A percentile compares a stretch with the other conserved stretches of the same genome.
Evolutionary conservation across 2,888 invertebrate genomes (phyloP).

Genomic region (Andrena fulva): DNA sequence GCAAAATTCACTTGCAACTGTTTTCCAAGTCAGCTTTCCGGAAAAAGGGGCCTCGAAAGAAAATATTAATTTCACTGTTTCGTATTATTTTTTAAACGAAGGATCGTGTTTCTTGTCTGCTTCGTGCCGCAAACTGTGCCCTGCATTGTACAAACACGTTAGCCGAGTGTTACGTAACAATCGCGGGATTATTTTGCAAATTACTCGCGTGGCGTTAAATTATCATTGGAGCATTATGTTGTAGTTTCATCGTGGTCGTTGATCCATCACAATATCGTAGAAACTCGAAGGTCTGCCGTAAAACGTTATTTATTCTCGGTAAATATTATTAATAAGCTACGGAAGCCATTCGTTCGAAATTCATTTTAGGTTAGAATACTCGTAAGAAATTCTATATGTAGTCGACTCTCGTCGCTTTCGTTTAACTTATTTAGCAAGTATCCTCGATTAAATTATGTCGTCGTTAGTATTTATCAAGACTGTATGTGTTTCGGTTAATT

Average conservation of each 20-base stretch:
- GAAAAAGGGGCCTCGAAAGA: no score
- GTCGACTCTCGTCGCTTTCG: slow-evolving; percentile 24
- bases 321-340: slow-evolving; percentile 26
- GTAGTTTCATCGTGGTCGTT: background rate
- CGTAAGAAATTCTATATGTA: slow-evolving; percentile 28
- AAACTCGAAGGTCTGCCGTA: background rate
- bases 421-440: slow-evolving; percentile 40
- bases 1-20: no score
- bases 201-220: slow-evolving; percentile 1
- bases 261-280: background rate
- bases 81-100: no score
- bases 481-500: slow-evolving; percentile 25
- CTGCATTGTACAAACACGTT: background rate
- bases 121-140: background rate
- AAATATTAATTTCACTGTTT: no score
- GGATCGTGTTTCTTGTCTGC: no score
- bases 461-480: slow-evolving; percentile 18
- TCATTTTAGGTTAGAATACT: slow-evolving; percentile 27
- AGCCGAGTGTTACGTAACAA: background rate
- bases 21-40: no score
- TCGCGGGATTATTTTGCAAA: background rate
- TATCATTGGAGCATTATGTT: slow-evolving; percentile 11
- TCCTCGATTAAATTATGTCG: slow-evolving; percentile 14
- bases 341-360: background rate
- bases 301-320: slow-evolving; percentile 32